Base-by-base conservation (phyloP, 2,888 invertebrate genomes). In the Endomychus coccineus region DNA sequence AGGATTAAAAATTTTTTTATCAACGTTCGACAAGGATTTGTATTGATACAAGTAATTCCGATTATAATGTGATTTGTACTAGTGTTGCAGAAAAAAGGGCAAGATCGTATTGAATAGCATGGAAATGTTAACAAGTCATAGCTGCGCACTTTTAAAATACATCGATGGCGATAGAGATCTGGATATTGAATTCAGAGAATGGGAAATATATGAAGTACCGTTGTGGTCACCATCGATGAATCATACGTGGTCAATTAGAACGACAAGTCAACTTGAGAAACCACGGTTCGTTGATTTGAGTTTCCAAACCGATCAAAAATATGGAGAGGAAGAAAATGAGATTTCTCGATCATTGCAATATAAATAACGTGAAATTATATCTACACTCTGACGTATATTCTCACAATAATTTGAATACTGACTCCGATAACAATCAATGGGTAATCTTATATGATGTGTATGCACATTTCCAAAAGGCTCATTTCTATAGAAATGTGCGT, bases 151-250 rank as follows among this genome's bases (percentile, higher is more conserved):
- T 10, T 25, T 25, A 10, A 25, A 25, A 25, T 7, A n/a, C 11
- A 25, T 25, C 6, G 27, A 25, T 7, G 10, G 6, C 6, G 27
- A 10, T 6, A 11, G 6, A 25, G 27, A 25, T 25, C 11, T 25
- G 6, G 25, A 35, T 22, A 42, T 43, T n/a, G 16, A 32, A 46
- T 62, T 60, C 41, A 40, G 63, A 38, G 57, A 51, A 15, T 63
- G 61, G 61, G 59, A 62, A 32, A 27, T 64, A 13, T 58, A 59
- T 43, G 58, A 60, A 45, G 61, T 58, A 46, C 62, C 61, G 1
- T 16, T 51, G 28, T 39, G 64, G 41, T 61, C 57, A 4, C 42
- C 34, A 34, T 53, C 57, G 10, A 44, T 40, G 27, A 51, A 58
- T 43, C 48, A 55, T 38, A 38, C 50, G 10, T 59, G 61, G 61